Conservation (phyloP, 2,113 vertebrate genomes). For the Haemorhous mexicanus region DNA sequence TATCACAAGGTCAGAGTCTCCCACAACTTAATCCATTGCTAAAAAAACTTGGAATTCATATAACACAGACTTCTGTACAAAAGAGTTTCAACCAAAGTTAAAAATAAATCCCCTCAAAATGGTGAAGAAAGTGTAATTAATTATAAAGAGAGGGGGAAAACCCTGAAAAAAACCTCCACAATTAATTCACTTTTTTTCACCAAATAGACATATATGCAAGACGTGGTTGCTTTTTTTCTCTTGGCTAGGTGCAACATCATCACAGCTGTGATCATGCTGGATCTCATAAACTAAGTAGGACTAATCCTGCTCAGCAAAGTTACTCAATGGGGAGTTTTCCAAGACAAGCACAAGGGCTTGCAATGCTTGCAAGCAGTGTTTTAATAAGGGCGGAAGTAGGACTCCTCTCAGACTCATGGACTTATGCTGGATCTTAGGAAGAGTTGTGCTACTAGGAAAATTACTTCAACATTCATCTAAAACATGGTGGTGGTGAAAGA, state of each 20-base stretch:
- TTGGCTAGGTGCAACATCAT: not conserved
- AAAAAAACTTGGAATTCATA: constrained; percentile 12
- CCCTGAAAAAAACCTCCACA: accelerated
- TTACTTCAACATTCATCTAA: not conserved
- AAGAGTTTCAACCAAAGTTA: not conserved
- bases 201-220: not conserved
- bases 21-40: not conserved
- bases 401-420: not conserved
- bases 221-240: not conserved
- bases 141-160: not conserved
- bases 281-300: not conserved
- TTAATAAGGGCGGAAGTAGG: not conserved
- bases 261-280: not conserved
- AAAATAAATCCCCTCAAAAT: not conserved
- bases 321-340: not conserved
- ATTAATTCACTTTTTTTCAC: not conserved
- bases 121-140: not conserved
- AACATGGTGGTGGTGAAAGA: not conserved
- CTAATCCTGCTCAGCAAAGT: not conserved
- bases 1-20: constrained; percentile 19
- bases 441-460: not conserved
- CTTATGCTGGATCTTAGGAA: not conserved
- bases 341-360: not conserved
- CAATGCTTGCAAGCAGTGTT: not conserved
- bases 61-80: not conserved